Evolutionary conservation across 1,140 invertebrate species (phyloP), one percentile per base, ranked within the genome.

Genomic region (Chrysopa pallens): DNA sequence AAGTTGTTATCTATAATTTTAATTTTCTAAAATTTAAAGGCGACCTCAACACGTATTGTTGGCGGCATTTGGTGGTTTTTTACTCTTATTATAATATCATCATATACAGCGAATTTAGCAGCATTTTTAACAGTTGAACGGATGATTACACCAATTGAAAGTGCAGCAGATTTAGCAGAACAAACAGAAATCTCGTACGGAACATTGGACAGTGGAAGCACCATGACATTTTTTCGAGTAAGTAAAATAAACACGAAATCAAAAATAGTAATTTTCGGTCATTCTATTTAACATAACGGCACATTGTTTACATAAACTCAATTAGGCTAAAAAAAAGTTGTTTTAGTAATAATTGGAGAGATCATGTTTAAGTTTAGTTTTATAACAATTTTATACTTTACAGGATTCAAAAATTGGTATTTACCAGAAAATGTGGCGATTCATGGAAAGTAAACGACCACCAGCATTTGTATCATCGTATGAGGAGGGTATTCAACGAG

Each of bases 31-130:
- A 23, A 12, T 33, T 11, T 11, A 33, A 33, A 93, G 84, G 90
- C 91, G 11, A 88, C 89, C 8, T 93, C 88, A 3, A 94, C 91
- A 3, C 68, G 91, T 45, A 88, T 94, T 51, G 85, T 95, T 9
- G 87, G 89, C 8, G 86, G 86, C 6, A 94, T 95, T 47, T 98
- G 94, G 94, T 97, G 93, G 90, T 95, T 98, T 63, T 98, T 98
- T 66, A 97, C 93, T 0, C 71, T 98, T 12, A 97, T 98, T 56
- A 94, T 98, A 55, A 91, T 98, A 45, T 94, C 91, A 0, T 94
- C 92, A 13, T 96, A 96, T 61, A 98, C 94, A 1, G 94, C 94
- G 8, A 98, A 98, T 67, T 66, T 98, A 47, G 83, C 84, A 1
- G 94, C 94, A 3, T 97, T 98, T 61, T 70, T 98, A 9, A 98